Evolutionary conservation across 2,888 invertebrate genomes (phyloP).

Genomic region (Pantelozetes paolii): DNA sequence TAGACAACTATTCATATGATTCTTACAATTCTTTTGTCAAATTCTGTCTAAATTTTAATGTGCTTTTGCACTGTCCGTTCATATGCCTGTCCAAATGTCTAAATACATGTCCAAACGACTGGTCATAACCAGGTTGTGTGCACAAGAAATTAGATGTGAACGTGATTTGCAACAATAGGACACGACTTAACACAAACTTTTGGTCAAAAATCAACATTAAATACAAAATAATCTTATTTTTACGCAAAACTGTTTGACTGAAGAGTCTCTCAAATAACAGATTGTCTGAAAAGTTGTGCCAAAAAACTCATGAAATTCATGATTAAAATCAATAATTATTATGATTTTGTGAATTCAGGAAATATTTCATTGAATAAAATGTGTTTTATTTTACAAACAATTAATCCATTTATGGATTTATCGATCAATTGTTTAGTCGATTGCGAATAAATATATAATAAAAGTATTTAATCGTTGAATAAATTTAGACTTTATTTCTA

Average conservation of each 20-base stretch:
- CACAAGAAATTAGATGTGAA: slow-evolving; percentile 28
- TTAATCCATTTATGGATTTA: no score
- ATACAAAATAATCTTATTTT: neutral
- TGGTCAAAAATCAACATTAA: neutral
- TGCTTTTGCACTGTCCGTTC: neutral
- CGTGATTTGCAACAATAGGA: slow-evolving; percentile 17
- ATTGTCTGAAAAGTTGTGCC: no score
- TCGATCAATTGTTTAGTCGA: no score
- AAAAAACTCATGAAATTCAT: no score
- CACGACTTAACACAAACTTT: slow-evolving; percentile 1
- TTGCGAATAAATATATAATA: neutral
- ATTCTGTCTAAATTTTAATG: slow-evolving; percentile 1
- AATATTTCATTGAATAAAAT: no score
- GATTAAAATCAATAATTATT: no score
- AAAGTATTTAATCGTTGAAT: slow-evolving; percentile 15
- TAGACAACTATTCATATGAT: neutral
- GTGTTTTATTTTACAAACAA: no score
- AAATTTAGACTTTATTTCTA: slow-evolving; percentile 1
- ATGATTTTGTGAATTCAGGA: no score
- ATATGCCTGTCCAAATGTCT: no score
- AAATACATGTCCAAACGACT: no score
- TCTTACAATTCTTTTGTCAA: neutral
- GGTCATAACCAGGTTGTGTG: neutral
- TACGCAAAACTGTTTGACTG: neutral
- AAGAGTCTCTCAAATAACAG: no score